Evolutionary conservation across 2,888 invertebrate genomes (phyloP).

Genomic region (Artemia sinica): DNA sequence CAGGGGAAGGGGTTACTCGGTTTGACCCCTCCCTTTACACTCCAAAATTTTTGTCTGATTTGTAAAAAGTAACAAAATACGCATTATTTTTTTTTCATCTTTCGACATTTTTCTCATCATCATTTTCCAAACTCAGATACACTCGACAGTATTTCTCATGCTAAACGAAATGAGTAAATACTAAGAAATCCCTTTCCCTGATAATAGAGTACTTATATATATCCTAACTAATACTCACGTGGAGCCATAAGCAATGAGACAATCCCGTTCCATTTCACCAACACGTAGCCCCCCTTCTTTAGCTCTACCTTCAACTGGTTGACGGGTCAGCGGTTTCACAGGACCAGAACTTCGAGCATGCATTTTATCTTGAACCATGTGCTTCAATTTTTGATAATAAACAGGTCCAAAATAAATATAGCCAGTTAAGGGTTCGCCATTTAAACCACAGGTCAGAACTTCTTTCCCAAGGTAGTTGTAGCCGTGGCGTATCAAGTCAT

Average conservation of each 20-base stretch:
- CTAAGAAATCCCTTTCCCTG: too few relatives aligned
- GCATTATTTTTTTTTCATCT: too few relatives aligned
- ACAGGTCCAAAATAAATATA: constrained; percentile 95
- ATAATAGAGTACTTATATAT: too few relatives aligned
- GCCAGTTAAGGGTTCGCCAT: constrained; percentile 83
- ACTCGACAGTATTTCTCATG: too few relatives aligned
- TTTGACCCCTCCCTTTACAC: too few relatives aligned
- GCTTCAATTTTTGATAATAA: constrained; percentile 28
- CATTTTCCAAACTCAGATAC: too few relatives aligned
- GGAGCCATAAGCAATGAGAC: neutral
- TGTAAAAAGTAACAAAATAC: too few relatives aligned
- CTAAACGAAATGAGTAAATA: too few relatives aligned
- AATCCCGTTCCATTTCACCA: constrained; percentile 11
- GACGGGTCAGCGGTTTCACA: constrained; percentile 7
- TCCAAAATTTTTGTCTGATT: too few relatives aligned
- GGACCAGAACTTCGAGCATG: constrained; percentile 9
- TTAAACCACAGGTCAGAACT: constrained; percentile 84
- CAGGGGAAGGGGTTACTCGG: too few relatives aligned
- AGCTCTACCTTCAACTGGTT: constrained; percentile 7
- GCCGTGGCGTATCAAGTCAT: constrained; percentile 68
- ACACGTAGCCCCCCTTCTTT: neutral
- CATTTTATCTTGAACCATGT: constrained; percentile 13
- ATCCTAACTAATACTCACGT: neutral
- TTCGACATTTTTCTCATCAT: too few relatives aligned
- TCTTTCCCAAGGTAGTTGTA: constrained; percentile 96